These are phyloP conservation scores for Nerophis lumbriciformis DNA, from an alignment of 2,113 vertebrate species.

Conservation along the genomic window DNA sequence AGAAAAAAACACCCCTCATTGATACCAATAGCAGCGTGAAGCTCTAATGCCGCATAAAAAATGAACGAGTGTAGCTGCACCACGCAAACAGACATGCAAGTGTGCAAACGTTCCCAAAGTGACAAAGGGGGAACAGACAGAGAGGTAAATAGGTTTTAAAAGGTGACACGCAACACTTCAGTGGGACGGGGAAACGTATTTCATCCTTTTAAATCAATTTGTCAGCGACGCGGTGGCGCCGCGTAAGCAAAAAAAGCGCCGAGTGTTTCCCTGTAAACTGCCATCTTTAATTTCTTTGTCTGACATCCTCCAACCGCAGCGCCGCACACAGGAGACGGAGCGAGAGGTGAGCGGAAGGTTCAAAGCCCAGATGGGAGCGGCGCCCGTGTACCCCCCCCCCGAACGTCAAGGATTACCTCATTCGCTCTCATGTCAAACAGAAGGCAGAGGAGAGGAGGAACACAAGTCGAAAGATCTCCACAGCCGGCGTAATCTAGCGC, in stretches of 20 bases:
- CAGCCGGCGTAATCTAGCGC: conserved; percentile 59
- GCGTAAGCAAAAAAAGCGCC: conserved; percentile 48
- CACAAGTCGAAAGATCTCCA: conserved; percentile 64
- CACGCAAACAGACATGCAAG: too few relatives aligned
- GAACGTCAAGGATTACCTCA: conserved; percentile 60
- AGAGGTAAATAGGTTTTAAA: conserved; percentile 67
- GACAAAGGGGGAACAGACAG: conserved; percentile 35
- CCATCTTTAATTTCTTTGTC: conserved; percentile 74
- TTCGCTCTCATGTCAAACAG: conserved; percentile 65
- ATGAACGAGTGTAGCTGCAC: too few relatives aligned
- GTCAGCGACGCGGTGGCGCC: conserved; percentile 52
- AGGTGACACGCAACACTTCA: conserved; percentile 51
- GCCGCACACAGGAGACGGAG: conserved; percentile 61
- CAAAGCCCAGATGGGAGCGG: conserved; percentile 67
- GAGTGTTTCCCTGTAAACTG: conserved; percentile 70
- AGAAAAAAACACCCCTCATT: too few relatives aligned
- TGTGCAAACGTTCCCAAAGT: neutral
- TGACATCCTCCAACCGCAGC: conserved; percentile 51
- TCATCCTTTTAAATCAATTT: conserved; percentile 71
- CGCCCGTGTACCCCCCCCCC: conserved; percentile 54
- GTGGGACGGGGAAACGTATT: conserved; percentile 50
- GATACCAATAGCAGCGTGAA: conserved; percentile 35
- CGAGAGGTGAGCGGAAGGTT: conserved; percentile 60
- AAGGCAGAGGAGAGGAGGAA: conserved; percentile 58
- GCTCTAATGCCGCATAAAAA: too few relatives aligned